Evolutionary conservation across 2,888 invertebrate genomes (phyloP).

Genomic region (Chelonus formosanus): DNA sequence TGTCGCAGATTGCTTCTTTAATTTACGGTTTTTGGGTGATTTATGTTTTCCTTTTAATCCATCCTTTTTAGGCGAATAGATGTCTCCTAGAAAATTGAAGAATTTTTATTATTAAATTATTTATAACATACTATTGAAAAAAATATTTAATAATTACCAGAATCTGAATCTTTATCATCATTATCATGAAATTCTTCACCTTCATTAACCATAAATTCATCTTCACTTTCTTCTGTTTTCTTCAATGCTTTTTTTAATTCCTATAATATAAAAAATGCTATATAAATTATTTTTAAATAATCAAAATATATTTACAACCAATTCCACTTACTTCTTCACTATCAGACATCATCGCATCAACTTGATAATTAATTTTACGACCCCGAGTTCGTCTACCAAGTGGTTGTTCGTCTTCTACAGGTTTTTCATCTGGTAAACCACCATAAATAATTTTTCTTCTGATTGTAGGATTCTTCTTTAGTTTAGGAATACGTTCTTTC

Average conservation of each 20-base stretch:
- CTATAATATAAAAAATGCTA: conserved; percentile 45
- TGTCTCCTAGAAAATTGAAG: conserved; percentile 51
- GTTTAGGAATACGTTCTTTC: conserved; percentile 43
- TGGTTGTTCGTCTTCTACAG: conserved; percentile 68
- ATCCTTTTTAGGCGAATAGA: conserved; percentile 60
- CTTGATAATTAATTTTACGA: conserved; percentile 77
- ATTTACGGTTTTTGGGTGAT: conserved; percentile 54
- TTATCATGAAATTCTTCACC: conserved; percentile 65
- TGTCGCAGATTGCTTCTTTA: conserved; percentile 52
- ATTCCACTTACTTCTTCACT: conserved; percentile 73
- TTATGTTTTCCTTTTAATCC: conserved; percentile 53
- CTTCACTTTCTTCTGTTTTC: conserved; percentile 67
- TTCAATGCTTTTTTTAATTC: conserved; percentile 64
- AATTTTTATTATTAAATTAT: neutral
- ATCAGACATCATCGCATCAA: conserved; percentile 77
- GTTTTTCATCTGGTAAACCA: conserved; percentile 60
- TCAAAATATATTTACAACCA: neutral
- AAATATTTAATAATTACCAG: conserved; percentile 50
- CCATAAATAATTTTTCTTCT: conserved; percentile 53
- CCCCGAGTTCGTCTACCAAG: conserved; percentile 76
- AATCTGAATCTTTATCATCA: conserved; percentile 63
- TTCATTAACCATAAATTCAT: conserved; percentile 64
- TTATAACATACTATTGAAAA: neutral
- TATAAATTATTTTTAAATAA: neutral
- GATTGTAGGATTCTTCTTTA: conserved; percentile 36